A percentile compares a stretch with the other conserved stretches of the same genome.
phyloP scores from a whole-genome alignment of 2,888 invertebrate genomes.

The Seira ritae region DNA sequence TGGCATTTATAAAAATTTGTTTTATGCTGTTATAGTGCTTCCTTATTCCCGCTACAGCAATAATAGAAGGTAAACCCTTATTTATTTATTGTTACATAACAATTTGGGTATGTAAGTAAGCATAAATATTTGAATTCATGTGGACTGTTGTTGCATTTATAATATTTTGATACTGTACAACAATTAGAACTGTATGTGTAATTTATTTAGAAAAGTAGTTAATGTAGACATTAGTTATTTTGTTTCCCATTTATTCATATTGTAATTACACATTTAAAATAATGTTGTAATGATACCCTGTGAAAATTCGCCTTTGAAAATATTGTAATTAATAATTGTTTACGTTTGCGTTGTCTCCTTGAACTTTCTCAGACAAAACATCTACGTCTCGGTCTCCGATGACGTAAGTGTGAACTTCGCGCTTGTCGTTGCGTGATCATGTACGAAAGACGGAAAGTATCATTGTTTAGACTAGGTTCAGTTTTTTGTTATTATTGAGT shows the following conservation, averaged over 20 bases:
- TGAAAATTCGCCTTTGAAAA: slow-evolving; percentile 24
- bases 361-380: too few species aligned
- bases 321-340: not conserved
- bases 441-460: not conserved
- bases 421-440: not conserved
- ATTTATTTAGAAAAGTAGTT: not conserved
- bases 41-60: too few species aligned
- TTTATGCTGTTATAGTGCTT: too few species aligned
- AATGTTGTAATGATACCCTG: slow-evolving; percentile 47
- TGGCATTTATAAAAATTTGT: too few species aligned
- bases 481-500: too few species aligned
- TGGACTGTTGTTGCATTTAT: not conserved
- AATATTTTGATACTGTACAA: too few species aligned
- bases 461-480: too few species aligned
- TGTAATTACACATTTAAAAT: not conserved
- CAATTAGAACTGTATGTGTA: not conserved
- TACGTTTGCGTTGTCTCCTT: not conserved
- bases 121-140: not conserved
- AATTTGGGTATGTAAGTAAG: not conserved
- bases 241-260: not conserved
- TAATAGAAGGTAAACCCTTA: too few species aligned
- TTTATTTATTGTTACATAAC: too few species aligned
- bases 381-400: too few species aligned
- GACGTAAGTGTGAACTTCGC: not conserved
- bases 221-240: not conserved